Evolutionary conservation across 2,888 invertebrate species (phyloP).

Genomic region (Dicyrtomina minuta): DNA sequence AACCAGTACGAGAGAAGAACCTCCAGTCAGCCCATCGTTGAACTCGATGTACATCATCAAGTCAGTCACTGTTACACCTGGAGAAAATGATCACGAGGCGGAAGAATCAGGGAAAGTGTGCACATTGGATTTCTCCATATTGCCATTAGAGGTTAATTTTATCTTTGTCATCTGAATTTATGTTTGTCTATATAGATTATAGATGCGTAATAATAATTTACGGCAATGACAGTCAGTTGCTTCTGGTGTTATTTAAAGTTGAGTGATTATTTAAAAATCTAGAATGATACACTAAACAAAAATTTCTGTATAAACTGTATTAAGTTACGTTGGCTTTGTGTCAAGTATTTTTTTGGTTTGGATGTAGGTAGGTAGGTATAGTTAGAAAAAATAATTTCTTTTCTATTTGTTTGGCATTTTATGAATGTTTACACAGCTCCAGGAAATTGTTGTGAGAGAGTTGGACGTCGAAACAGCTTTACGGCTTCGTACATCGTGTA

Average conservation of each 20-base stretch:
- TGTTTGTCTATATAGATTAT: not conserved
- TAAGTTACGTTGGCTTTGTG: no score
- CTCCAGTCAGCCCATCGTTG: not conserved
- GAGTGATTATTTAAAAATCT: no score
- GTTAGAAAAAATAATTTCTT: no score
- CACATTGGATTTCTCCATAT: constrained; percentile 23
- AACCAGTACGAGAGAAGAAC: not conserved
- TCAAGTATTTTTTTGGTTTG: no score
- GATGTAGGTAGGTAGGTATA: no score
- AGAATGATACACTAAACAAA: no score
- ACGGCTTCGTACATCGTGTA: constrained; percentile 12
- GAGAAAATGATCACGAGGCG: constrained; percentile 18
- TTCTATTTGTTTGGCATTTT: no score
- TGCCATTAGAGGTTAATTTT: constrained; percentile 29
- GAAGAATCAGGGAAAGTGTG: constrained; percentile 14
- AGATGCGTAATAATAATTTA: not conserved
- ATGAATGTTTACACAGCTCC: not conserved
- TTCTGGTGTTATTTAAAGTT: no score
- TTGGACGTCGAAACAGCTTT: constrained; percentile 22
- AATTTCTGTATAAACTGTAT: no score
- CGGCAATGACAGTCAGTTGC: no score
- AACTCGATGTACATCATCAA: constrained; percentile 28
- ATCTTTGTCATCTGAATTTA: not conserved
- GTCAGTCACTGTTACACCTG: constrained; percentile 16
- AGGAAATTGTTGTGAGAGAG: constrained; percentile 22